Conservation (phyloP, 2,888 invertebrate genomes). For the Xestia rhomboidea region DNA sequence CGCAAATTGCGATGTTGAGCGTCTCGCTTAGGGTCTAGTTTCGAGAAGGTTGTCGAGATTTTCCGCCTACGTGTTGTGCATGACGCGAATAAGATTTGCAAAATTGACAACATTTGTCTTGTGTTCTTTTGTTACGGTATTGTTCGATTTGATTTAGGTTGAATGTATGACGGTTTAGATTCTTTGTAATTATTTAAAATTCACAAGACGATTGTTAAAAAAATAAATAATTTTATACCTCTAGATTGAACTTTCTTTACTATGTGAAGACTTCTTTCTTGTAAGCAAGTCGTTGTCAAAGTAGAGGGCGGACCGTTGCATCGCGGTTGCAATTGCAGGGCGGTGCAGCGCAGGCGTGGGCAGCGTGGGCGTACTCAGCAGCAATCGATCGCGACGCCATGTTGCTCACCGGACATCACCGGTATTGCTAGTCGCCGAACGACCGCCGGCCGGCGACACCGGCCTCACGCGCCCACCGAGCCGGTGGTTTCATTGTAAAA, state of each 20-base stretch:
- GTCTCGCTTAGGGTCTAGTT: constrained; percentile 72
- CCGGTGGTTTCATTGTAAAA: constrained; percentile 51
- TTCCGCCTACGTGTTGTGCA: constrained; percentile 69
- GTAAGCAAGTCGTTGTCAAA: constrained; percentile 45
- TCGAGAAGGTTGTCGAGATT: constrained; percentile 60
- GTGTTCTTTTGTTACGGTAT: constrained; percentile 63
- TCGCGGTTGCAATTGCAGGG: constrained; percentile 82
- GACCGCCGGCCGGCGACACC: constrained; percentile 66
- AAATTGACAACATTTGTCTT: constrained; percentile 72
- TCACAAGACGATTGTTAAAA: neutral
- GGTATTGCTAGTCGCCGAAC: constrained; percentile 75
- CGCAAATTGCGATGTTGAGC: constrained; percentile 75
- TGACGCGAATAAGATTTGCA: constrained; percentile 78
- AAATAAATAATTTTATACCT: neutral
- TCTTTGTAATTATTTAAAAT: constrained; percentile 10
- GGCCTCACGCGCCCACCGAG: constrained; percentile 49
- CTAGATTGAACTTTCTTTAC: constrained; percentile 15
- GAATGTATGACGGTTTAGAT: constrained; percentile 12
- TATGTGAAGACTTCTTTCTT: constrained; percentile 39
- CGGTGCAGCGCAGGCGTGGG: constrained; percentile 88
- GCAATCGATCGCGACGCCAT: constrained; percentile 89
- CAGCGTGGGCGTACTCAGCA: constrained; percentile 84
- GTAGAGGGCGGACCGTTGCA: constrained; percentile 79
- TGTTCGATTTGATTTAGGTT: constrained; percentile 41
- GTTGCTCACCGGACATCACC: constrained; percentile 83